Conservation (phyloP, 1,140 invertebrate species). For the Polypedilum vanderplanki region DNA sequence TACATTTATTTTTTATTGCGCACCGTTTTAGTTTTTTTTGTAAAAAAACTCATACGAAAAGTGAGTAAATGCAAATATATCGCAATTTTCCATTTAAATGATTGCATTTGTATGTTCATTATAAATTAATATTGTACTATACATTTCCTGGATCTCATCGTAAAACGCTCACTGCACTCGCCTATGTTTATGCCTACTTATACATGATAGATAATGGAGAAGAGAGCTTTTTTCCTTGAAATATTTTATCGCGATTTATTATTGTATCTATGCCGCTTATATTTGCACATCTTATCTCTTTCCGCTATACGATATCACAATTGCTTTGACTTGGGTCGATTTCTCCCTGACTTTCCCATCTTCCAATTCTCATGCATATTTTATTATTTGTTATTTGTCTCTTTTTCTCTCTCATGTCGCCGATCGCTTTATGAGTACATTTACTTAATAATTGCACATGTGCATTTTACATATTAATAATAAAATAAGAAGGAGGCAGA, state of each 20-base stretch:
- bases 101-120: not conserved
- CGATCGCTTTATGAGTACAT: too few species aligned
- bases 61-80: not conserved
- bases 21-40: not conserved
- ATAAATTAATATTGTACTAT: not conserved
- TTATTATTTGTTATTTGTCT: too few species aligned
- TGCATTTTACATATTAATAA: too few species aligned
- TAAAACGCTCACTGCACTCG: not conserved
- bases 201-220: too few species aligned
- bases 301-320: not conserved
- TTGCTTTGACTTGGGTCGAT: too few species aligned
- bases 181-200: not conserved
- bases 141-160: conserved; percentile 9
- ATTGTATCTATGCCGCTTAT: not conserved
- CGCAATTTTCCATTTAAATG: conserved; percentile 25
- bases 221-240: not conserved
- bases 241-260: not conserved
- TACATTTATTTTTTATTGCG: not conserved
- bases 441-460: too few species aligned
- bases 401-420: too few species aligned
- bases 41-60: not conserved
- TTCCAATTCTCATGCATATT: too few species aligned
- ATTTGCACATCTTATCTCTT: not conserved
- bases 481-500: too few species aligned
- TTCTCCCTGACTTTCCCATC: too few species aligned